Conservation (phyloP, 1,140 invertebrate genomes). For the Heterodera carotae region DNA sequence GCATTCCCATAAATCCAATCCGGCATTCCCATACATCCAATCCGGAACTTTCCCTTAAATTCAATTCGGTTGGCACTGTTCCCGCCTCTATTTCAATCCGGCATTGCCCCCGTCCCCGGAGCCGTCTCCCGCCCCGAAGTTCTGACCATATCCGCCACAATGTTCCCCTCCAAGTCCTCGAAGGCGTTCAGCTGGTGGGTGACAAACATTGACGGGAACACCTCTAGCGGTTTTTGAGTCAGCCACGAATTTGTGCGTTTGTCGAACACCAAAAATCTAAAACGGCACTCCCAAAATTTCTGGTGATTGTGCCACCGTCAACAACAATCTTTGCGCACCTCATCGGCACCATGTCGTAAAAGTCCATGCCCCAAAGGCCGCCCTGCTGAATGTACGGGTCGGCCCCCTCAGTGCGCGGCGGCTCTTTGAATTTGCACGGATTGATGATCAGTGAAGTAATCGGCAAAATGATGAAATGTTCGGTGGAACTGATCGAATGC, state of each 20-base stretch:
- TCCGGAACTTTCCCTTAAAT: too few species aligned
- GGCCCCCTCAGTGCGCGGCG: conserved; percentile 53
- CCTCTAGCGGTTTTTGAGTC: conserved; percentile 63
- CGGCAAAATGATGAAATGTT: conserved; percentile 62
- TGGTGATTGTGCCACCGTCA: neutral
- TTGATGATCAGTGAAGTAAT: conserved; percentile 64
- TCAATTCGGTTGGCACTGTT: too few species aligned
- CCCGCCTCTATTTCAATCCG: too few species aligned
- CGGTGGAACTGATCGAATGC: conserved; percentile 65
- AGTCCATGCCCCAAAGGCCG: conserved; percentile 65
- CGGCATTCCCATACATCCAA: too few species aligned
- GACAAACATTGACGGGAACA: conserved; percentile 65
- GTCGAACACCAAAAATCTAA: conserved; percentile 63
- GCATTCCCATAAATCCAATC: too few species aligned
- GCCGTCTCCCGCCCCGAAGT: too few species aligned
- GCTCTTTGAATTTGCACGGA: conserved; percentile 65
- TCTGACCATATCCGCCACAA: conserved; percentile 64
- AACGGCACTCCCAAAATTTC: neutral
- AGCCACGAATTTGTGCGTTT: conserved; percentile 57
- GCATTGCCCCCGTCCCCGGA: too few species aligned
- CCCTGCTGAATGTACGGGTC: conserved; percentile 57
- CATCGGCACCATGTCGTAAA: conserved; percentile 66
- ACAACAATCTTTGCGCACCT: conserved; percentile 35
- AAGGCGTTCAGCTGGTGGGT: conserved; percentile 64
- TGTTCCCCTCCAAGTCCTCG: conserved; percentile 57